Base-by-base conservation (phyloP, 2,888 invertebrate species). In the Ecdyonurus torrentis region DNA sequence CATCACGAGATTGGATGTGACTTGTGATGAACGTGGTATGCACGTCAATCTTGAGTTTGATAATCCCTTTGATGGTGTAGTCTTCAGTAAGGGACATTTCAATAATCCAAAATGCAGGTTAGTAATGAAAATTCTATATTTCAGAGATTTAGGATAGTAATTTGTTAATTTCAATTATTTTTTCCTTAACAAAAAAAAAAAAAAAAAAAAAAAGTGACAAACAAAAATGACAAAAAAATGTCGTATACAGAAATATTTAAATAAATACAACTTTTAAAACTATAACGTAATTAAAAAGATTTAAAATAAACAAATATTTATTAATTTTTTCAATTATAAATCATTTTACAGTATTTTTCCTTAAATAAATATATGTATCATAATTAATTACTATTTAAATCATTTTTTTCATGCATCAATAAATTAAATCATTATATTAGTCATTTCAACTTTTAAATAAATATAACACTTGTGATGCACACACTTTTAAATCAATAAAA, bases 31-130 rank as follows among this genome's bases (percentile, higher is more conserved):
- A 0, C 76, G 77, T 65, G 82, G 75, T 25, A 83, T 85, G 69
- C 76, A 80, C 61, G 84, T 86, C 0, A 80, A 78, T 1, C 78
- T 86, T 0, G 81, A 84, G 59, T 86, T 86, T 70, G 75, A 80
- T 7, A 79, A 81, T 65, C 76, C 81, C 0, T 86, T 82, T 68
- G 80, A 83, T 68, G 86, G 86, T 18, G 78, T 86, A 37, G 81
- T 86, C 64, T 86, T 85, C 76, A 86, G 85, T 71, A 85, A 86
- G 71, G 85, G 85, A 18, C 79, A 81, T 68, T 79, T 81, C 70
- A 80, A 78, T 66, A 83, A 86, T 71, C 80, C 83, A 18, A 81
- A 81, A 67, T 86, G 86, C 81, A 80, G 82, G 84, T 84, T 72
- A 79, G 79, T 75, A 58, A 25, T n/a, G 10, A 2, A 1, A n/a